Evolutionary conservation across 2,888 invertebrate species (phyloP), one percentile per base, ranked within the genome.

Genomic region (Baronia brevicornis): DNA sequence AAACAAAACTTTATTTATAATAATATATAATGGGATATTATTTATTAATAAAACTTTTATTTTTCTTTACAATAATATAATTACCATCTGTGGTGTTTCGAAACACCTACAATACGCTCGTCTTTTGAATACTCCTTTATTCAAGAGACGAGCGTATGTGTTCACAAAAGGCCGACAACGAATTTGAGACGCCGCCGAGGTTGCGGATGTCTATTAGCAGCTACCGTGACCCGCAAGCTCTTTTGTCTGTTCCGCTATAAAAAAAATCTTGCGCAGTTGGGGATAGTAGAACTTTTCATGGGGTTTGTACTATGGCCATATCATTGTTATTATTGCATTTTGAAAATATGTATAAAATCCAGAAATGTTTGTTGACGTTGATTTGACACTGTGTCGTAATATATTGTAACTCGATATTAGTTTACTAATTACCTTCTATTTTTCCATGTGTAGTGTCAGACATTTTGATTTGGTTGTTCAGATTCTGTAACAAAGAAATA

Each of bases 361-460:
- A 15, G 9, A 1, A 5, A 5, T n/a, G n/a, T n/a, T n/a, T n/a
- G n/a, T n/a, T n/a, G n/a, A n/a, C n/a, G n/a, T n/a, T n/a, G n/a
- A n/a, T n/a, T n/a, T n/a, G n/a, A n/a, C n/a, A n/a, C n/a, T n/a
- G n/a, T n/a, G n/a, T n/a, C n/a, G n/a, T n/a, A n/a, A 23, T n/a
- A 6, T 2, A 10, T 10, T 11, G 0, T 5, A 10, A 7, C 10
- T 21, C 10, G 5, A 1, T 21, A 2, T 21, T 4, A 9, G 5
- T 19, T 5, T 15, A 23, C 7, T 8, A 25, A 39, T 28, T 21
- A 51, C 52, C 52, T 46, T 52, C 52, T 28, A 51, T 44, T 38
- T 52, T 51, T n/a, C 23, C 41, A 13, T 46, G 51, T 10, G 36
- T 34, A 5, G 42, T 33, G 26, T 52, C 51, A 34, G 51, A 44